Conservation (phyloP, 1,140 invertebrate genomes). For the Metaphire vulgaris region DNA sequence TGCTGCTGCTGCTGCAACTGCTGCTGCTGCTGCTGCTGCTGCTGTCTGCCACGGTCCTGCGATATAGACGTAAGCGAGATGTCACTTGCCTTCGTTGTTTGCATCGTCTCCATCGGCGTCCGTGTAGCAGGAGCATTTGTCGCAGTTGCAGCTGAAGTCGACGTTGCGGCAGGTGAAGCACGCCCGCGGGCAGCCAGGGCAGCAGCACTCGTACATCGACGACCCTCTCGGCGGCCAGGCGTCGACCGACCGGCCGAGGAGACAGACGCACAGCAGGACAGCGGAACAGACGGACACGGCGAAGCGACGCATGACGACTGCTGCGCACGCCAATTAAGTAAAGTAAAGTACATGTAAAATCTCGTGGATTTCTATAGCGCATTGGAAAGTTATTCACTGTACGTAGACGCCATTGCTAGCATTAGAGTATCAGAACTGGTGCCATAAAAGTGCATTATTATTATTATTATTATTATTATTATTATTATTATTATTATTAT, state of each 20-base stretch:
- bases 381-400: no score
- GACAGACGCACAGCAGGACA: background rate
- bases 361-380: no score
- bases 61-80: background rate
- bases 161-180: background rate
- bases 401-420: no score
- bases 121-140: background rate
- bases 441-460: no score
- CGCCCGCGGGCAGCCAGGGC: background rate
- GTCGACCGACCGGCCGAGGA: background rate
- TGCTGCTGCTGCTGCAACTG: no score
- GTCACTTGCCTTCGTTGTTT: background rate
- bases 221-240: background rate
- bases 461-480: no score
- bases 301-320: background rate
- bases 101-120: background rate
- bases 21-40: background rate
- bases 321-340: no score
- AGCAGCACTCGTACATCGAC: background rate
- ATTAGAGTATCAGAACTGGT: no score
- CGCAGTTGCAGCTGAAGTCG: slow-evolving; percentile 1
- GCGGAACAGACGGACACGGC: background rate
- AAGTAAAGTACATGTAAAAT: no score
- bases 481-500: no score
- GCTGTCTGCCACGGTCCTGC: no score